A percentile compares a stretch with the other conserved stretches of the same genome.
phyloP scores from a whole-genome alignment of 1,140 invertebrate species.

The Campoletis sonorensis region DNA sequence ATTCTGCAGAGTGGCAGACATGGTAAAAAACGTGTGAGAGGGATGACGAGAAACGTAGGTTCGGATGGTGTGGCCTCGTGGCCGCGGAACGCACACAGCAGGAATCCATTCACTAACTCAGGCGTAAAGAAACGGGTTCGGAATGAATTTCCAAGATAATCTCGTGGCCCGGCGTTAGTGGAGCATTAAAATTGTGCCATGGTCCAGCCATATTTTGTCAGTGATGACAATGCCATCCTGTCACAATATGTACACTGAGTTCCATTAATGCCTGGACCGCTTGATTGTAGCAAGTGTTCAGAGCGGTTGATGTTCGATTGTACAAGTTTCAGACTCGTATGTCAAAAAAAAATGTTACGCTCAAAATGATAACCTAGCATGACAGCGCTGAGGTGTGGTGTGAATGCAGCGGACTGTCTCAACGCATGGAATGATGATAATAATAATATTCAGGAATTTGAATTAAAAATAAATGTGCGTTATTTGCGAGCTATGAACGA shows the following conservation, averaged over 20 bases:
- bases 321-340: too few species aligned
- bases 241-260: slow-evolving; percentile 68
- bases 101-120: slow-evolving; percentile 63
- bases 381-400: too few species aligned
- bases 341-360: too few species aligned
- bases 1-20: slow-evolving; percentile 53
- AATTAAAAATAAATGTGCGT: too few species aligned
- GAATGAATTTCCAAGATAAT: slow-evolving; percentile 67
- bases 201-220: slow-evolving; percentile 37
- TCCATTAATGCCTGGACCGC: too few species aligned
- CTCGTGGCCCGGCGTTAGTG: slow-evolving; percentile 56
- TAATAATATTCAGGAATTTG: too few species aligned
- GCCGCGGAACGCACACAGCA: slow-evolving; percentile 55
- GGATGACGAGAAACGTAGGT: neutral
- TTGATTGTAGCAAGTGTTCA: too few species aligned
- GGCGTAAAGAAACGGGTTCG: slow-evolving; percentile 64
- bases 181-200: slow-evolving; percentile 62
- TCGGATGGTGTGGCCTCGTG: slow-evolving; percentile 49
- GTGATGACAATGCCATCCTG: slow-evolving; percentile 51
- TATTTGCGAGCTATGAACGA: too few species aligned
- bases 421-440: too few species aligned
- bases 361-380: too few species aligned
- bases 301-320: too few species aligned
- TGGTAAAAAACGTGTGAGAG: neutral
- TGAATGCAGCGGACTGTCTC: too few species aligned